phyloP scores from a whole-genome alignment of 2,797 vertebrate species.

The Champsocephalus esox region DNA sequence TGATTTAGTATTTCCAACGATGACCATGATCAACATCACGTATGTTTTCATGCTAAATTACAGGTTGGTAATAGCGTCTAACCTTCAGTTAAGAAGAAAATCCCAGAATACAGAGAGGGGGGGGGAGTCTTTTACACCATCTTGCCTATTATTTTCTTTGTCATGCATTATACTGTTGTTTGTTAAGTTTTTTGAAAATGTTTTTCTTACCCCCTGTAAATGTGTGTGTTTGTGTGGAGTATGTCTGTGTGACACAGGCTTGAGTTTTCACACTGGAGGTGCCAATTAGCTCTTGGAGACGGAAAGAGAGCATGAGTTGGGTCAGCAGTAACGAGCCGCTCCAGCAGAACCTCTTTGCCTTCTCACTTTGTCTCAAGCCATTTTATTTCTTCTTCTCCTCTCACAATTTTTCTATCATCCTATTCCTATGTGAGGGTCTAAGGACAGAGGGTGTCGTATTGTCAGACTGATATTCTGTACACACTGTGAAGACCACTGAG shows the following conservation, averaged over 20 bases:
- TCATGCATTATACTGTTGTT: not conserved
- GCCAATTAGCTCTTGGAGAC: conserved; percentile 83
- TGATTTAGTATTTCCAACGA: not conserved
- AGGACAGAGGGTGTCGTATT: too few relatives aligned
- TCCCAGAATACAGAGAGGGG: not conserved
- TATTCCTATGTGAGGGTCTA: not conserved
- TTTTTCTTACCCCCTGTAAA: conserved; percentile 2
- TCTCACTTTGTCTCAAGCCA: conserved; percentile 53
- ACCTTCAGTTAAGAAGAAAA: not conserved
- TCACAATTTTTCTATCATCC: conserved; percentile 33
- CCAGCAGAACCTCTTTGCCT: conserved; percentile 62
- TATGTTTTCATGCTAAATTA: not conserved
- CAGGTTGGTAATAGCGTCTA: not conserved
- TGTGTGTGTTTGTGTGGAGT: conserved; percentile 32
- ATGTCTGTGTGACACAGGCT: conserved; percentile 55
- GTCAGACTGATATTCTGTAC: too few relatives aligned
- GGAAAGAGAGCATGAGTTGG: conserved; percentile 72
- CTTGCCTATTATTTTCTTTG: not conserved
- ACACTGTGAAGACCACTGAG: too few relatives aligned
- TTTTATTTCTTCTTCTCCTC: conserved; percentile 47
- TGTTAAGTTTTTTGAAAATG: conserved; percentile 6
- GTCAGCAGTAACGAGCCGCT: conserved; percentile 73
- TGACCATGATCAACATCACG: not conserved
- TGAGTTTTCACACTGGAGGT: conserved; percentile 70
- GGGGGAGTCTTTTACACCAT: not conserved